Evolutionary conservation across 2,797 vertebrate genomes (phyloP).

Genomic region (Falco peregrinus): DNA sequence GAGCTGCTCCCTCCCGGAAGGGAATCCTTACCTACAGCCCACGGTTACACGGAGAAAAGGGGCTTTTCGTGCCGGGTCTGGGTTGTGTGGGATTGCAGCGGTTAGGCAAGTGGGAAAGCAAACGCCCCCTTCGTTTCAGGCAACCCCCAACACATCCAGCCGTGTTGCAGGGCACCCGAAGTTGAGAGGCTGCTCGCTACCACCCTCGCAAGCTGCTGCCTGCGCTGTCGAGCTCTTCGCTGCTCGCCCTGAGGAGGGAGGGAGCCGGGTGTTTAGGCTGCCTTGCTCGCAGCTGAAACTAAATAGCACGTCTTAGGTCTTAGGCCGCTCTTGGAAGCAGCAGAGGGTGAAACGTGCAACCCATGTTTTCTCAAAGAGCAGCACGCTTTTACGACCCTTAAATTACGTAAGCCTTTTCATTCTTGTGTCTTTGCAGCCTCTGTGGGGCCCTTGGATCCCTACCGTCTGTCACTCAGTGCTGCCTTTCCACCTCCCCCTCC

Average conservation of each 20-base stretch:
- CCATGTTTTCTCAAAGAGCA: neutral
- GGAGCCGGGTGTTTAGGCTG: neutral
- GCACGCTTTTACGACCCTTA: neutral
- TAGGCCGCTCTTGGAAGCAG: neutral
- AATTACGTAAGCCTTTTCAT: accelerated
- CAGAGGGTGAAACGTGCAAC: neutral
- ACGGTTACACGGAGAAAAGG: neutral
- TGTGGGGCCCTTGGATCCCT: neutral
- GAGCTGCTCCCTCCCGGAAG: neutral
- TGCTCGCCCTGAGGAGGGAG: neutral
- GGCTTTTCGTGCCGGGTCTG: neutral
- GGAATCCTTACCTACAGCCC: neutral
- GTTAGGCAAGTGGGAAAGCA: neutral
- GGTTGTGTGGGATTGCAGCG: neutral
- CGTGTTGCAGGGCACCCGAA: neutral
- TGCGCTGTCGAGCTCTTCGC: neutral
- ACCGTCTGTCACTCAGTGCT: neutral
- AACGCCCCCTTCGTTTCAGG: neutral
- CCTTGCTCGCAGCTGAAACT: neutral
- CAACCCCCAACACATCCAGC: neutral
- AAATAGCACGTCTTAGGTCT: neutral
- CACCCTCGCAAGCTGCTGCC: neutral
- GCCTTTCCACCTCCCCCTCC: neutral
- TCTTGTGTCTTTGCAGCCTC: neutral
- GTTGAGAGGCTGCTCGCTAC: accelerated